Base-by-base conservation (phyloP, 2,888 invertebrate species). In the Meganola albula region DNA sequence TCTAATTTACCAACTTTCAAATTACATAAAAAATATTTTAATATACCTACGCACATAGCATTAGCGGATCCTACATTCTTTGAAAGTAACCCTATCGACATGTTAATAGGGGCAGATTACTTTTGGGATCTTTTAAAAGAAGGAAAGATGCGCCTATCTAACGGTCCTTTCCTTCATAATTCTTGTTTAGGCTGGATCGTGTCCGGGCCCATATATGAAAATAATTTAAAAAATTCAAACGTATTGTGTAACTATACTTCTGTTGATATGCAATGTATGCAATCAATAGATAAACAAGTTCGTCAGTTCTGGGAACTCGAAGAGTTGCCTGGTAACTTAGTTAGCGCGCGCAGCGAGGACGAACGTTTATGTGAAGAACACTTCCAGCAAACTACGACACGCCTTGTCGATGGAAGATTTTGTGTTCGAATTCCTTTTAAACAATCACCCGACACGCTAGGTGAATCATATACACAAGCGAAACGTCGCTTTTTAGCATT, bases 81-180 rank as follows among this genome's bases (percentile, higher is more conserved):
- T 16, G 5, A 18, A 4, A n/a, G 27, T 2, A 14, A 28, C 2
- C 3, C 34, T 9, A 38, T 44, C 2, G 42, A 48, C n/a, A 16
- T 36, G 7, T 12, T 31, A 12, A 31, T 36, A 2, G 31, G 31
- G 3, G 31, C 36, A 1, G 36, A 36, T 34, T 28, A 25, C 9
- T 45, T 43, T 21, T 48, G 45, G 48, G 37, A 40, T 5, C 22
- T 41, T 4, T 25, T 41, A 24, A 10, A 24, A 11, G 25, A 29
- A 12, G 34, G 28, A 4, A 16, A 16, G 6, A 5, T 16, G 4
- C 4, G 6, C 4, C 6, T 16, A 6, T 5, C 4, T 16, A 16
- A 16, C 16, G 16, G 16, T 4, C 16, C 16, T 16, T 16, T 5
- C 6, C 16, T 16, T 5, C 16, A 16, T 5, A 16, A 16, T 6